Conservation (phyloP, 2,888 invertebrate genomes). For the Andricus quercusramuli region DNA sequence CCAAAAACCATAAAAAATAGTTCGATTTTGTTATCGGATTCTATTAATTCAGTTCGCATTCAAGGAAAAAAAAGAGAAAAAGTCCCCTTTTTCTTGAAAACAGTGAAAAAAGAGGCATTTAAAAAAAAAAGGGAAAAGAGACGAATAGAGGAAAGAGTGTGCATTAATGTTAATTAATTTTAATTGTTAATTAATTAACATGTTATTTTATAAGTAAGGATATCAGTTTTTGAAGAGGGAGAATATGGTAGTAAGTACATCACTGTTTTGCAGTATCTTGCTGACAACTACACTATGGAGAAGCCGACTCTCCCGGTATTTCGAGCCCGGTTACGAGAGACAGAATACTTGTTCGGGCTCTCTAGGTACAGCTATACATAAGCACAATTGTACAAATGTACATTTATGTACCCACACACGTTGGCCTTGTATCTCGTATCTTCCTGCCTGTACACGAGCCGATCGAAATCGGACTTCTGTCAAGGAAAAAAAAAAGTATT, state of each 20-base stretch:
- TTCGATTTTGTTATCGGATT: too few species aligned
- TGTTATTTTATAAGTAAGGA: too few species aligned
- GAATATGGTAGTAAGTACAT: conserved; percentile 5
- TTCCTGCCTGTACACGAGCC: conserved; percentile 32
- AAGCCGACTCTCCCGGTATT: conserved; percentile 27
- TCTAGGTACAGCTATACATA: conserved; percentile 42
- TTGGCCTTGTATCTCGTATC: conserved; percentile 25
- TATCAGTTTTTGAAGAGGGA: neutral
- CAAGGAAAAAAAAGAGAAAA: too few species aligned
- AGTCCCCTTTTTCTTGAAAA: too few species aligned
- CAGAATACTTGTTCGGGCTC: conserved; percentile 39
- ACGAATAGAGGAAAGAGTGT: too few species aligned
- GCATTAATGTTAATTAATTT: too few species aligned
- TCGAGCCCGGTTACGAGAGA: conserved; percentile 29
- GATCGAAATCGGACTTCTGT: conserved; percentile 27
- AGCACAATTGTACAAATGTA: conserved; percentile 15
- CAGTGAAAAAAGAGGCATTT: too few species aligned
- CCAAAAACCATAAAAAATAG: too few species aligned
- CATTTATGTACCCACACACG: conserved; percentile 24
- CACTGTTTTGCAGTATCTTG: conserved; percentile 24
- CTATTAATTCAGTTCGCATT: too few species aligned
- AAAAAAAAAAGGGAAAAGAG: too few species aligned
- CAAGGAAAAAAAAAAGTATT: neutral
- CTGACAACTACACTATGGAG: conserved; percentile 21
- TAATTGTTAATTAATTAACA: too few species aligned